phyloP scores from a whole-genome alignment of 2,888 invertebrate genomes.

The Gasteruption jaculator region DNA sequence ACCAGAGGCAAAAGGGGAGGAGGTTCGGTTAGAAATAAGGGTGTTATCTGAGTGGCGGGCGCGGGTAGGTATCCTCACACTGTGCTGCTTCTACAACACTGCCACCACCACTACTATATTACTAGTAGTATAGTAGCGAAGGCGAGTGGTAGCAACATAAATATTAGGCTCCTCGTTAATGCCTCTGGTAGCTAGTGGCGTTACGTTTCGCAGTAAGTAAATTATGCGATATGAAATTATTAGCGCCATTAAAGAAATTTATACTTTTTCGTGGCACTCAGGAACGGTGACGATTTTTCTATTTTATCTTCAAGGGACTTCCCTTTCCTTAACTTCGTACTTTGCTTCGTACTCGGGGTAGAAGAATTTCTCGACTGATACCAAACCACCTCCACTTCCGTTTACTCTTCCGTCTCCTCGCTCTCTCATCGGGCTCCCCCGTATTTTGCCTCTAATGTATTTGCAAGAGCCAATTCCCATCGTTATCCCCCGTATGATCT shows the following conservation, averaged over 20 bases:
- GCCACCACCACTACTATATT: too few species aligned
- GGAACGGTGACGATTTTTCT: constrained; percentile 43
- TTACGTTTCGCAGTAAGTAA: constrained; percentile 54
- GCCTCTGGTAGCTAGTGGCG: constrained; percentile 51
- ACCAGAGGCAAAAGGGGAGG: constrained; percentile 19
- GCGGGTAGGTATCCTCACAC: too few species aligned
- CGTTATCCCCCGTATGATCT: constrained; percentile 48
- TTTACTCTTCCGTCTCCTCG: constrained; percentile 21
- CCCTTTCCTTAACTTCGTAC: constrained; percentile 1
- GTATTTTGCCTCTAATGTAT: constrained; percentile 41
- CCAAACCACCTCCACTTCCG: constrained; percentile 7
- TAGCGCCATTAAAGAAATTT: constrained; percentile 53
- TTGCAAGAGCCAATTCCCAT: constrained; percentile 49
- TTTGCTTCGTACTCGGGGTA: too few species aligned
- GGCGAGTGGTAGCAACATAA: constrained; percentile 50
- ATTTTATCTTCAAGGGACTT: constrained; percentile 38
- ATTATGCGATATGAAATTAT: constrained; percentile 53
- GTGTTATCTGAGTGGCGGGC: constrained; percentile 50
- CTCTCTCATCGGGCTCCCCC: constrained; percentile 24
- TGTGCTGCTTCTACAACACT: too few species aligned
- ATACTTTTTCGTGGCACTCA: constrained; percentile 40
- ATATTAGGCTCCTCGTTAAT: constrained; percentile 53
- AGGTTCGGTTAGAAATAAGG: constrained; percentile 34
- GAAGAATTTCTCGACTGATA: constrained; percentile 1
- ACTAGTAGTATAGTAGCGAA: too few species aligned